Percentiles rank a stretch among this genome's conserved stretches.
phyloP scores from a whole-genome alignment of 2,113 vertebrate genomes.

The Mugil cephalus region DNA sequence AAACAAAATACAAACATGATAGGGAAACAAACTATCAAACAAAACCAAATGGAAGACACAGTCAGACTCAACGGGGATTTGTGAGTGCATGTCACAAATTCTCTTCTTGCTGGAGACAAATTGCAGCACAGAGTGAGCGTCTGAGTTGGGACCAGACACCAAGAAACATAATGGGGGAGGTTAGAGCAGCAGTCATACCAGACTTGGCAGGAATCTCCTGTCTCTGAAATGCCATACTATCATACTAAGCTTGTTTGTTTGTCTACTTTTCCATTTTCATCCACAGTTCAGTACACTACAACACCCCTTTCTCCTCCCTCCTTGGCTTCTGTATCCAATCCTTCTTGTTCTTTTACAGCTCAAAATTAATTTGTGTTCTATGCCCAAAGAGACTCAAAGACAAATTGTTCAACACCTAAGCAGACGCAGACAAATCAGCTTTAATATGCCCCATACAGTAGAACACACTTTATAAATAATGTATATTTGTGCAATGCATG shows the following conservation, averaged over 20 bases:
- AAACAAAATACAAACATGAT: constrained; percentile 14
- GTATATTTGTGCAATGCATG: not conserved
- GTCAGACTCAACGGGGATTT: constrained; percentile 25
- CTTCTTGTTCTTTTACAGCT: constrained; percentile 9
- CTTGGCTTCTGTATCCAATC: not conserved
- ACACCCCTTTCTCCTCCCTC: not conserved
- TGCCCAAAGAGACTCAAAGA: constrained; percentile 15
- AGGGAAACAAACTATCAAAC: constrained; percentile 15
- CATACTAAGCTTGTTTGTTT: constrained; percentile 51
- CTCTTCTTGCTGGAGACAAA: constrained; percentile 34
- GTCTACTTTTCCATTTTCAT: constrained; percentile 46
- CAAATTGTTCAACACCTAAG: constrained; percentile 50
- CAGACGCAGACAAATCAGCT: constrained; percentile 14
- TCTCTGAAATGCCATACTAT: constrained; percentile 45
- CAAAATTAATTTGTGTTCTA: constrained; percentile 16
- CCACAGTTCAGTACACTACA: constrained; percentile 39
- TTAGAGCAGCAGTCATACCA: constrained; percentile 29
- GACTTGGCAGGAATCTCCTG: constrained; percentile 33
- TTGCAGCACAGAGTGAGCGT: constrained; percentile 32
- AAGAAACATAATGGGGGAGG: constrained; percentile 34
- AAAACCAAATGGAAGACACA: constrained; percentile 31
- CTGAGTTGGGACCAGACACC: constrained; percentile 47
- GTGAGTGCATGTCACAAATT: constrained; percentile 35
- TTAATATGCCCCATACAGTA: not conserved
- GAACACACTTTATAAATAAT: constrained; percentile 34